Evolutionary conservation across 1,140 invertebrate genomes (phyloP).

Genomic region (Sitobion miscanthi): DNA sequence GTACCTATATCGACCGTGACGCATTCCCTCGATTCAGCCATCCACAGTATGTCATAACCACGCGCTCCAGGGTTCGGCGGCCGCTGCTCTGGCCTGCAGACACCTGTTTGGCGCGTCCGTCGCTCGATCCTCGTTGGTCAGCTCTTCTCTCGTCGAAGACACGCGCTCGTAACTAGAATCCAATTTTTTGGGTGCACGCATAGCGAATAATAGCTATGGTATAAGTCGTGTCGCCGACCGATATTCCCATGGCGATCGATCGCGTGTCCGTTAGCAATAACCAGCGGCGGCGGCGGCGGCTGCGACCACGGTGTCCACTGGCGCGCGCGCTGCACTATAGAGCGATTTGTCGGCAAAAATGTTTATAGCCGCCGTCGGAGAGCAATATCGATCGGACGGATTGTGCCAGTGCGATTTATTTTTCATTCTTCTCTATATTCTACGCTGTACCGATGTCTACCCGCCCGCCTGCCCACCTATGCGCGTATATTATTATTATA

Average conservation of each 20-base stretch:
- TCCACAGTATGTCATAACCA: too few species aligned
- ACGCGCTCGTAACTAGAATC: background rate
- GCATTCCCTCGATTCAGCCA: too few species aligned
- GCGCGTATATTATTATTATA: background rate
- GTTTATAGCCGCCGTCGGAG: conserved; percentile 28
- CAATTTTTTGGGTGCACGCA: background rate
- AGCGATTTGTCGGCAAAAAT: conserved; percentile 41
- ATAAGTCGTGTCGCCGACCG: background rate
- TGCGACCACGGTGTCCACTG: background rate
- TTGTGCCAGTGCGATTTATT: conserved; percentile 13
- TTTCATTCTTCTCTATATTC: background rate
- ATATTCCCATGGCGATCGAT: conserved; percentile 26
- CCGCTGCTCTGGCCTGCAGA: too few species aligned
- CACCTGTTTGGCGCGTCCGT: background rate
- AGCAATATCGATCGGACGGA: conserved; percentile 19
- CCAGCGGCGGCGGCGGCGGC: background rate
- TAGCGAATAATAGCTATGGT: background rate
- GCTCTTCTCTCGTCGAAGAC: background rate
- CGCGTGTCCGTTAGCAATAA: conserved; percentile 49
- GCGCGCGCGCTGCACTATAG: background rate
- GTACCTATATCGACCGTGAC: too few species aligned
- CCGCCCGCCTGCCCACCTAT: too few species aligned
- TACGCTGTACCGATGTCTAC: too few species aligned
- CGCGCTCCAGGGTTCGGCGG: too few species aligned
- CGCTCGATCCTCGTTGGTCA: background rate